phyloP scores from a whole-genome alignment of 2,888 invertebrate species.

The Dimorphilus gyrociliatus region DNA sequence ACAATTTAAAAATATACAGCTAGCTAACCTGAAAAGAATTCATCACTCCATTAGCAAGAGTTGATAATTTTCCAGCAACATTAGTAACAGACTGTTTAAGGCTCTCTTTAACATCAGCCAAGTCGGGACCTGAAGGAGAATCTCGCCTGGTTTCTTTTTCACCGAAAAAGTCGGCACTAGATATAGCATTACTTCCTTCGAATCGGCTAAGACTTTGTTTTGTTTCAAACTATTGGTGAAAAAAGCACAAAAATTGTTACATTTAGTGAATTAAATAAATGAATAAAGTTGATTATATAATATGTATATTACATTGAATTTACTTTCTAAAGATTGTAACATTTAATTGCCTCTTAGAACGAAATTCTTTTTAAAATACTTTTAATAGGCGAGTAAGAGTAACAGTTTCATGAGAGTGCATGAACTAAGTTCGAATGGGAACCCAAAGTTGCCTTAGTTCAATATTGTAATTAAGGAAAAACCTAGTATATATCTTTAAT shows the following conservation, averaged over 20 bases:
- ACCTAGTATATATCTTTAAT: neutral
- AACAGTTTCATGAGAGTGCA: too few species aligned
- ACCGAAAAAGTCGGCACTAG: conserved; percentile 87
- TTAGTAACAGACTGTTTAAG: conserved; percentile 89
- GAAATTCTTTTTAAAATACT: neutral
- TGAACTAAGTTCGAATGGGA: too few species aligned
- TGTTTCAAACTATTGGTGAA: conserved; percentile 31
- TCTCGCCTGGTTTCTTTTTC: conserved; percentile 28
- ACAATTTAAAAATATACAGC: too few species aligned
- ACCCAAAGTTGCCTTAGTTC: too few species aligned
- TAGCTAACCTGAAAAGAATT: conserved; percentile 81
- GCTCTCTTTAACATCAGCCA: conserved; percentile 91
- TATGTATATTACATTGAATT: neutral
- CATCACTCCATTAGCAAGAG: conserved; percentile 81
- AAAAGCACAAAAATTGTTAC: conserved; percentile 1
- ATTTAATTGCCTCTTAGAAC: neutral
- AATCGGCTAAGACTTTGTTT: conserved; percentile 51
- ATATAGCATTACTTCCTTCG: conserved; percentile 84
- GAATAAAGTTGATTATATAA: neutral
- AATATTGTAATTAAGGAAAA: too few species aligned
- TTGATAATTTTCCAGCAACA: conserved; percentile 89
- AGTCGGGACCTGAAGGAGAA: conserved; percentile 46
- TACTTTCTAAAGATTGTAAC: neutral
- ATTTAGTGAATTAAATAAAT: neutral
- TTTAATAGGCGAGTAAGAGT: too few species aligned